Base-by-base conservation (phyloP, 2,888 invertebrate genomes). In the Phytoseiulus persimilis region DNA sequence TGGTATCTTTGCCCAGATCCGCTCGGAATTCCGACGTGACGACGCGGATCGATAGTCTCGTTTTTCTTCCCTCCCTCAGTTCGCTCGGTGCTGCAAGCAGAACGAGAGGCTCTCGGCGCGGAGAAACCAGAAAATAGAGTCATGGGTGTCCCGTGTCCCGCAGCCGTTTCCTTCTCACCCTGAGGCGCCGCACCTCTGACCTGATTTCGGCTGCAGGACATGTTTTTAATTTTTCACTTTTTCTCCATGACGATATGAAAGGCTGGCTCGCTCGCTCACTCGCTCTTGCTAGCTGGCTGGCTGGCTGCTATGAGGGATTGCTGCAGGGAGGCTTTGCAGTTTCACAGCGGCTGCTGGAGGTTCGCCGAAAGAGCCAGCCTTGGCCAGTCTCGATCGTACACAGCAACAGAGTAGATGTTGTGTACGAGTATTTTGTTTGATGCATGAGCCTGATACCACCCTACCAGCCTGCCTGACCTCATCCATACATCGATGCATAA, bases 41-140 rank as follows among this genome's bases (percentile, higher is more conserved):
- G 39, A 39, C 5, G 39, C 39, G 5, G 39, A 65, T 65, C 28
- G 65, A 23, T 65, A 39, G 5, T 65, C 28, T 65, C 65, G 28
- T 65, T 11, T 65, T 65, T 65, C 18, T 28, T 65, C 65, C 18
- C 18, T 28, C 65, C 2, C 18, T 65, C 39, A 39, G 65, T 28
- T 65, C 11, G 65, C 65, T 28, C 14, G 65, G 28, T 1, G 5
- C 65, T 6, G 65, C 28, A 2, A 65, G 65, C 65, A 23, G 18
- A 65, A 65, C 65, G 65, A 65, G 65, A 65, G 65, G 65, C 65
- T 65, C 65, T 28, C 23, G 18, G 65, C 65, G 65, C 65, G n/a
- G n/a, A 65, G 65, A 65, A 65, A 65, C 65, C 65, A 65, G 65
- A 65, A 65, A 65, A 65, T 65, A 65, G 65, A 65, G 65, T 65